Conservation (phyloP, 2,888 invertebrate species). For the Caenorhabditis parvicauda region DNA sequence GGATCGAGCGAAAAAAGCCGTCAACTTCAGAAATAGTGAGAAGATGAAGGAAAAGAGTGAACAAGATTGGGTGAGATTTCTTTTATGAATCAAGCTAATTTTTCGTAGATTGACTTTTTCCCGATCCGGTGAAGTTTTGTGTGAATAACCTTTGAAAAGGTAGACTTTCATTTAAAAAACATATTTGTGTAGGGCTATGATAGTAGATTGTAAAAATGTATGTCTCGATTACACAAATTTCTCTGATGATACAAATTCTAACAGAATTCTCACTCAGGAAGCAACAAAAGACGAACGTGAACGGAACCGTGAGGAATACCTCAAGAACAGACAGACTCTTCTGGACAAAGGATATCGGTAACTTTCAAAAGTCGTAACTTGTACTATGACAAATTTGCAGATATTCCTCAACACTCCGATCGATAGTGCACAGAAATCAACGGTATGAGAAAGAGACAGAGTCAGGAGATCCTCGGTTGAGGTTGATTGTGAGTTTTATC, state of each 20-base stretch:
- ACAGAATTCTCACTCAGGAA: slow-evolving; percentile 9
- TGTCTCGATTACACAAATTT: neutral
- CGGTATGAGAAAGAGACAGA: slow-evolving; percentile 37
- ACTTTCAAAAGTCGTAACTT: neutral
- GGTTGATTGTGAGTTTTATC: slow-evolving; percentile 34
- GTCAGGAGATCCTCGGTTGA: slow-evolving; percentile 32
- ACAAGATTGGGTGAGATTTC: slow-evolving; percentile 40
- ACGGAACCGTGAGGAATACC: slow-evolving; percentile 52
- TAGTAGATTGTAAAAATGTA: neutral
- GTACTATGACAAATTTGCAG: slow-evolving; percentile 6
- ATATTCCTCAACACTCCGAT: slow-evolving; percentile 39
- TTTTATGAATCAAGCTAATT: neutral
- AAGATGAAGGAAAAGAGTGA: slow-evolving; percentile 71
- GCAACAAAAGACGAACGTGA: slow-evolving; percentile 40
- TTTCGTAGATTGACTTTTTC: neutral
- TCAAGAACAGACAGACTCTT: slow-evolving; percentile 44
- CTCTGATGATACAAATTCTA: neutral
- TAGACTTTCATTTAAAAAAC: neutral
- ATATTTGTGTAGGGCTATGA: too few species aligned
- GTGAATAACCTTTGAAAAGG: neutral
- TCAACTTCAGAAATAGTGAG: slow-evolving; percentile 72
- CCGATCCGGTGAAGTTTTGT: neutral
- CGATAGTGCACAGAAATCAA: slow-evolving; percentile 40
- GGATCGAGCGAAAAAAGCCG: slow-evolving; percentile 71
- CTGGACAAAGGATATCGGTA: slow-evolving; percentile 29